Evolutionary conservation across 2,888 invertebrate species (phyloP).

Genomic region (Apotomis turbidana): DNA sequence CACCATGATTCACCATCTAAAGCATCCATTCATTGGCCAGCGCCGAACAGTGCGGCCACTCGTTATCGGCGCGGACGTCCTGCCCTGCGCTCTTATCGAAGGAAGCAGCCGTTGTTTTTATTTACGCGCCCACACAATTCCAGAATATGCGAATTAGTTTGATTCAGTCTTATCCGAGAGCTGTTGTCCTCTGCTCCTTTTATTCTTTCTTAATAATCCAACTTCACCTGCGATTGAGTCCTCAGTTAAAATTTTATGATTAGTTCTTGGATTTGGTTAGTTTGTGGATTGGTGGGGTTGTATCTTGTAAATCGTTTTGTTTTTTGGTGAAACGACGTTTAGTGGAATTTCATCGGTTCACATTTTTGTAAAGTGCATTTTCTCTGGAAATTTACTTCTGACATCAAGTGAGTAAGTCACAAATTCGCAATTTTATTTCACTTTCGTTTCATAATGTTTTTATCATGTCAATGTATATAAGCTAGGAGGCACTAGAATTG

Average conservation of each 20-base stretch:
- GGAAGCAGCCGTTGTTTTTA: constrained; percentile 79
- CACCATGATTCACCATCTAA: constrained; percentile 18
- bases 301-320: not conserved
- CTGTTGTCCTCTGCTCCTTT: constrained; percentile 52
- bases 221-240: not conserved
- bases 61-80: constrained; percentile 77
- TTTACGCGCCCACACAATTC: constrained; percentile 64
- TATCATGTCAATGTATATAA: no score
- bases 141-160: constrained; percentile 68
- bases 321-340: not conserved
- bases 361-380: no score
- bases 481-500: no score
- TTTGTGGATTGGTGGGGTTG: not conserved
- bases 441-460: no score
- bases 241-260: no score
- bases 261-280: not conserved
- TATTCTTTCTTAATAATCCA: not conserved
- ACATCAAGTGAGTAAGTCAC: not conserved
- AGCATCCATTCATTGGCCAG: constrained; percentile 23
- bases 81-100: constrained; percentile 67
- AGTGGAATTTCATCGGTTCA: no score
- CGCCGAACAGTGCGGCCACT: constrained; percentile 64
- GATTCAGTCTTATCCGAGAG: constrained; percentile 49
- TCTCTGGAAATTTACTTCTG: not conserved
- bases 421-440: no score